Conservation (phyloP, 2,797 vertebrate species). For the Hippocampus kuda region DNA sequence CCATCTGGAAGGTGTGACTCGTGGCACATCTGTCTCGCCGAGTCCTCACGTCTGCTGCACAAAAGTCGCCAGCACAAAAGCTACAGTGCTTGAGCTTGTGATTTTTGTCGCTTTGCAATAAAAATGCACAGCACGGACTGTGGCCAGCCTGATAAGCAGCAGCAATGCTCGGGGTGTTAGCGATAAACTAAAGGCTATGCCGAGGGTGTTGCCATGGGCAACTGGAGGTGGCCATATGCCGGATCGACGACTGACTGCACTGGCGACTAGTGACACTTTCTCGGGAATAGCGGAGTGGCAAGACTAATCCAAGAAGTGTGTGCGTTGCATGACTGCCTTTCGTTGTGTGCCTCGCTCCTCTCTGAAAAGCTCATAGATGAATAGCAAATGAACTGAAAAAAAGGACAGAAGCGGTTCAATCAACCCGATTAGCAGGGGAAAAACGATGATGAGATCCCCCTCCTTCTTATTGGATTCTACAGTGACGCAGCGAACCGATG, state of each 20-base stretch:
- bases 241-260: constrained; percentile 41
- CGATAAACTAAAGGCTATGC: constrained; percentile 53
- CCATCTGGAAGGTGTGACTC: constrained; percentile 14
- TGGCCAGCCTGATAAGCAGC: constrained; percentile 35
- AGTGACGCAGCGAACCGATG: background rate
- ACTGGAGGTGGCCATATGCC: constrained; percentile 55
- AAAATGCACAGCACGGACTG: constrained; percentile 13
- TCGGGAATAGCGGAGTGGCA: constrained; percentile 26
- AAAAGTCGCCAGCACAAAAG: background rate
- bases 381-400: constrained; percentile 48
- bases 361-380: constrained; percentile 55
- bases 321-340: constrained; percentile 31
- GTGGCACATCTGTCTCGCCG: constrained; percentile 6
- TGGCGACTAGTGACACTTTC: constrained; percentile 46
- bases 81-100: background rate
- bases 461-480: constrained; percentile 28
- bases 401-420: constrained; percentile 46
- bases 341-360: constrained; percentile 33
- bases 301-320: constrained; percentile 19
- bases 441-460: constrained; percentile 46
- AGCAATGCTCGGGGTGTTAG: constrained; percentile 41
- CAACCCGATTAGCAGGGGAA: constrained; percentile 51
- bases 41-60: background rate
- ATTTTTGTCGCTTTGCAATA: background rate
- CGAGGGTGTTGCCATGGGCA: constrained; percentile 60